Base-by-base conservation (phyloP, 2,888 invertebrate genomes). In the Macrophya alboannulata region DNA sequence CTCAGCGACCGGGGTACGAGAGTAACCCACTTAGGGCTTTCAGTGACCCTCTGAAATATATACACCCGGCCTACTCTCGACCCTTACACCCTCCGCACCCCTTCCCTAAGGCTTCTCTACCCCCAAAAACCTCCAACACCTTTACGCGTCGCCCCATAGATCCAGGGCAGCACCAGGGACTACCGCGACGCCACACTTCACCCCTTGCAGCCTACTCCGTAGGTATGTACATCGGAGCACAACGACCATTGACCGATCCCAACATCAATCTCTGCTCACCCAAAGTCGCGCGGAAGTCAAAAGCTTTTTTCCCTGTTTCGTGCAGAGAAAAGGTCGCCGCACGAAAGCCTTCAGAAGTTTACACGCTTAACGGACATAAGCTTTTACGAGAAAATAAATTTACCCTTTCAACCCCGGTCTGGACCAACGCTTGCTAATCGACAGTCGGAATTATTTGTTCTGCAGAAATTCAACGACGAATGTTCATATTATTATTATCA, bases 11-110 rank as follows among this genome's bases (percentile, higher is more conserved):
- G 48, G 45, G 45, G 71, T 51, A 71, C 83, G 40, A 65, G 84
- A 74, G 85, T 85, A 84, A 85, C 84, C 85, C 85, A 85, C 85
- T 85, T 85, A 84, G 85, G 76, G 85, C 83, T 85, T 85, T 85
- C 84, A 85, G 85, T 71, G 83, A 83, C 83, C 83, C 83, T 83
- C 83, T 71, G 83, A 83, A 71, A 83, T 83, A 83, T 83, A 83
- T 71, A 83, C 83, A 83, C 83, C 83, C 83, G 37, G 62, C 62
- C 59, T 81, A 81, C 81, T 81, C 81, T 81, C 62, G 81, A 81
- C 81, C 81, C 81, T 81, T 81, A 43, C 62, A 37, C 59, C 59
- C 81, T 62, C 43, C 62, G 37, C 40, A 37, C 55, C 31, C 51
- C 48, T 55, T 55, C 55, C 77, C 15, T 51, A 51, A 17, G 25